Evolutionary conservation across 2,888 invertebrate species (phyloP), one percentile per base, ranked within the genome.

Genomic region (Cryptophagus acutangulus): DNA sequence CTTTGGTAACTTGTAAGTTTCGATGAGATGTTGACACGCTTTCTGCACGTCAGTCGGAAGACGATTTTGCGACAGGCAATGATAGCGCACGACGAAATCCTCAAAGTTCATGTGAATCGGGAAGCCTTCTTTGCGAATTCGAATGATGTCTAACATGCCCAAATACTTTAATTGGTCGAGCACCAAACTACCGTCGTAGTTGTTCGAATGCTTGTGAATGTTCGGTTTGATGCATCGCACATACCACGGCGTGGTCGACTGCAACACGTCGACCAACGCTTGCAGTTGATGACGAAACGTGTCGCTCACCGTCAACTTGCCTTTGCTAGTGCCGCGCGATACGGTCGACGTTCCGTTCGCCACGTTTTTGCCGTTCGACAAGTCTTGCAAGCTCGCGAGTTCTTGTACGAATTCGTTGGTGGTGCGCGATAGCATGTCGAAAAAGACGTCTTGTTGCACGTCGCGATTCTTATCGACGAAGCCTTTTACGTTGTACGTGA

Each of bases 211-310:
- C 67, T 93, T 93, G 57, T 84, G 77, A 66, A 84, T 80, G 66
- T 93, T 93, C 0, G 93, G 92, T 61, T 93, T 93, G 58, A 93
- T 92, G 66, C 93, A 93, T 30, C 93, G 78, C 20, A 91, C 91
- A 67, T 92, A 87, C 92, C 91, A 92, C 1, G 91, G 90, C 40
- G 87, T 90, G 1, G 92, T 91, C 15, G 79, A 86, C 67, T 92
- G 90, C 2, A 93, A 72, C 58, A 92, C 89, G 59, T 92, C 92
- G 1, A 92, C 90, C 1, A 92, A 74, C 0, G 89, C 84, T 67
- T 90, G 90, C 37, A 93, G 69, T 61, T 93, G 92, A 40, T 87
- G 83, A 25, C 92, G 75, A 65, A 92, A 92, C 0, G 88, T 87
- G 64, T 93, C 92, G 45, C 88, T 88, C 2, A 92, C 89, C 0